These are phyloP conservation scores for Dendrocincla fuliginosa DNA, from an alignment of 2,797 vertebrate genomes.

Conservation along the genomic window DNA sequence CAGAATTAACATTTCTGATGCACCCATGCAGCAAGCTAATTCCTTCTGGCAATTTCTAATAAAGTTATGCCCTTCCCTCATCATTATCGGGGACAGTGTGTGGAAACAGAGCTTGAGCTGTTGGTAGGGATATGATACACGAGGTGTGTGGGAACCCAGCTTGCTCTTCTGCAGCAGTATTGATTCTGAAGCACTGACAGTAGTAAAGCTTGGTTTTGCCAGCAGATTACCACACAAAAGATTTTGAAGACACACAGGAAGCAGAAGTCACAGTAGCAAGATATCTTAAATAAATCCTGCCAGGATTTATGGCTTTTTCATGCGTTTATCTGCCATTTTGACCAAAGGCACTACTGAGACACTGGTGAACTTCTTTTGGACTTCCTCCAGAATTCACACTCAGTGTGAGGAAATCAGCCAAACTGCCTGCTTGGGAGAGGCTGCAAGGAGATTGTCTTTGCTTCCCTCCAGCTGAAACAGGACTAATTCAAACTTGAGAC, in stretches of 20 bases:
- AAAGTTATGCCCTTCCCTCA: background rate
- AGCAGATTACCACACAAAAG: background rate
- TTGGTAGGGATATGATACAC: background rate
- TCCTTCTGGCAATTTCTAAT: background rate
- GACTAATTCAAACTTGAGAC: background rate
- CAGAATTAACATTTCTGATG: background rate
- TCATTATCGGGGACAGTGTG: background rate
- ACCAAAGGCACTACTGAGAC: background rate
- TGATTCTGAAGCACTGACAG: background rate
- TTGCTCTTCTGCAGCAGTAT: background rate
- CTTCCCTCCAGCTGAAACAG: background rate
- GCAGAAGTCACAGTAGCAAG: background rate
- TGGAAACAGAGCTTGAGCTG: background rate
- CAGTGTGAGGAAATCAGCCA: background rate
- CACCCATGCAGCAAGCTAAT: background rate
- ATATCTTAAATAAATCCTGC: background rate
- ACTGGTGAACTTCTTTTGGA: background rate
- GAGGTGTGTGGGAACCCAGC: background rate
- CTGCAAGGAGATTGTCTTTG: background rate
- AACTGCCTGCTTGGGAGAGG: background rate
- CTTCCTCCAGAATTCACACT: background rate
- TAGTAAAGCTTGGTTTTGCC: background rate
- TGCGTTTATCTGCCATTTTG: background rate
- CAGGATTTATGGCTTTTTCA: background rate
- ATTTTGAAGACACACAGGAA: background rate